These are phyloP conservation scores for Tipula vernalis DNA, from an alignment of 2,888 invertebrate species.

Conservation along the genomic window DNA sequence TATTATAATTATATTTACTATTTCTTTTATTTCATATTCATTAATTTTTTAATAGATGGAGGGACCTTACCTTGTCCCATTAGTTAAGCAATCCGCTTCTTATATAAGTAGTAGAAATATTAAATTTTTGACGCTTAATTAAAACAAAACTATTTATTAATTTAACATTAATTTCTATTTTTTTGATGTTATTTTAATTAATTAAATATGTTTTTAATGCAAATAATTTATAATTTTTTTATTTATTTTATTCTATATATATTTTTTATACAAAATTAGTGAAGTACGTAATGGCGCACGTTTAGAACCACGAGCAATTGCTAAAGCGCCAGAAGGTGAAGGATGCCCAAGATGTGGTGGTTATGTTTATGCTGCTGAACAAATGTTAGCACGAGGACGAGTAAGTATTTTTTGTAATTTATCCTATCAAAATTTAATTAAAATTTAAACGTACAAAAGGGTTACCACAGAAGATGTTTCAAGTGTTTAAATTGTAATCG, in stretches of 20 bases:
- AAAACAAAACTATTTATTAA: not conserved
- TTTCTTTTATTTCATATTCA: not conserved
- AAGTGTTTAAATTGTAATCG: constrained; percentile 75
- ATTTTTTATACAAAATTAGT: not conserved
- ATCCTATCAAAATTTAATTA: not conserved
- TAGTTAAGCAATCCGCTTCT: not conserved
- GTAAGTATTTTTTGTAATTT: constrained; percentile 41
- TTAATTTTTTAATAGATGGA: constrained; percentile 11
- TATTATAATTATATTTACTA: not conserved
- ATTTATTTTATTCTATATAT: not conserved
- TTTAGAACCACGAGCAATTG: constrained; percentile 53
- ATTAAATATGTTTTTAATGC: not conserved
- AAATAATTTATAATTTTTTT: constrained; percentile 1
- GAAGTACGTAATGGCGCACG: constrained; percentile 43
- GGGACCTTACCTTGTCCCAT: constrained; percentile 19
- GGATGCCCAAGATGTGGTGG: constrained; percentile 85
- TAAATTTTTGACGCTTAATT: not conserved
- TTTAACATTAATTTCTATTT: constrained; percentile 9
- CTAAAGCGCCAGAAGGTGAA: constrained; percentile 71
- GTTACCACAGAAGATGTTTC: constrained; percentile 83
- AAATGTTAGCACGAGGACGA: constrained; percentile 82
- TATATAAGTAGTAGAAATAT: not conserved
- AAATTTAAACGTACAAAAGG: constrained; percentile 36
- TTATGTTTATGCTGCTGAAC: constrained; percentile 81
- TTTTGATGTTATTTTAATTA: not conserved